A percentile compares a stretch with the other conserved stretches of the same genome.
Conservation (phyloP, 2,888 invertebrate species). For the Caprella mutica region DNA sequence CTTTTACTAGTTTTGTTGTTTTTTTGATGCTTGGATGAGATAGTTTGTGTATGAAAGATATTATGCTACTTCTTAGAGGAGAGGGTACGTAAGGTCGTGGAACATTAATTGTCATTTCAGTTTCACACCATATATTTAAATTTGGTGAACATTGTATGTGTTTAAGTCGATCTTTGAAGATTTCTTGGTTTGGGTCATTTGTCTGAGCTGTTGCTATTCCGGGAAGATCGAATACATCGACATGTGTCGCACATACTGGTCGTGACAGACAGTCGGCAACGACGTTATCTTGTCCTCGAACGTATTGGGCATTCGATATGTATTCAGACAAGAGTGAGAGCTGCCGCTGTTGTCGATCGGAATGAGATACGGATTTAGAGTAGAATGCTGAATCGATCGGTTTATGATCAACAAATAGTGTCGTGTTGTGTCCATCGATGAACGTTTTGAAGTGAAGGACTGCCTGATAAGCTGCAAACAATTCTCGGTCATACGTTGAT, state of each 20-base stretch:
- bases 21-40: no score
- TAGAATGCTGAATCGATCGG: conserved; percentile 3
- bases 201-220: not conserved
- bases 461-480: conserved; percentile 5
- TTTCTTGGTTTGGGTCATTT: not conserved
- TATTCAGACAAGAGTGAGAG: not conserved
- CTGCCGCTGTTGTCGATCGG: conserved; percentile 8
- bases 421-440: conserved; percentile 28
- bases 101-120: not conserved
- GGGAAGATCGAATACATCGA: not conserved
- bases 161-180: not conserved
- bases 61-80: not conserved
- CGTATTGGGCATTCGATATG: not conserved
- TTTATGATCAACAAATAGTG: conserved; percentile 12
- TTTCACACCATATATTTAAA: not conserved
- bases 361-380: not conserved
- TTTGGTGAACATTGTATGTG: not conserved
- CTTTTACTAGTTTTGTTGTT: not conserved
- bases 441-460: conserved; percentile 38
- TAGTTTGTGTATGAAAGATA: no score
- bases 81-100: conserved; percentile 1
- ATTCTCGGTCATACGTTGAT: no score
- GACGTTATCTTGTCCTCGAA: not conserved
- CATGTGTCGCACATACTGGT: not conserved
- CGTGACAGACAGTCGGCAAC: not conserved